Evolutionary conservation across 2,888 invertebrate species (phyloP).

Genomic region (Eupeodes luniger): DNA sequence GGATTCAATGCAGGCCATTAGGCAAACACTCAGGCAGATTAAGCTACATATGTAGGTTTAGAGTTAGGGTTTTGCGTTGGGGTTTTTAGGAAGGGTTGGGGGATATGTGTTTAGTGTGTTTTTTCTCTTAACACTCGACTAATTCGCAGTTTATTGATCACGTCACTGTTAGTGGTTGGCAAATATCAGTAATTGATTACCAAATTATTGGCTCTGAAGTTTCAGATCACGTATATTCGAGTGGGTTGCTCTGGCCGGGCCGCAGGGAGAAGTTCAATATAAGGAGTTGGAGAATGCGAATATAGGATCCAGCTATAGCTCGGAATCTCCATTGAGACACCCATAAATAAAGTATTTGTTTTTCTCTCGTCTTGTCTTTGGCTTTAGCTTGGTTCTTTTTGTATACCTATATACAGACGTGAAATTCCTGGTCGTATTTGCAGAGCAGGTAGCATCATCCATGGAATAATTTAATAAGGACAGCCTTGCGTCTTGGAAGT

Average conservation of each 20-base stretch:
- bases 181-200: slow-evolving; percentile 76
- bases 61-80: too few species aligned
- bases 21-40: slow-evolving; percentile 23
- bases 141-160: slow-evolving; percentile 76
- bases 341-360: slow-evolving; percentile 76
- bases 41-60: neutral
- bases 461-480: slow-evolving; percentile 76
- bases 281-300: slow-evolving; percentile 15
- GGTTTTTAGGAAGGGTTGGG: neutral
- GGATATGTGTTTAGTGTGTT: slow-evolving; percentile 33
- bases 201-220: slow-evolving; percentile 75
- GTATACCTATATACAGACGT: slow-evolving; percentile 21
- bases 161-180: slow-evolving; percentile 75
- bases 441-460: slow-evolving; percentile 74
- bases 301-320: slow-evolving; percentile 2
- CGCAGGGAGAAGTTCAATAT: slow-evolving; percentile 23
- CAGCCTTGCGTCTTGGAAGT: slow-evolving; percentile 70
- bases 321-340: slow-evolving; percentile 70
- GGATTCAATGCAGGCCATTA: slow-evolving; percentile 54
- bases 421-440: slow-evolving; percentile 61
- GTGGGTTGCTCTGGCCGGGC: neutral
- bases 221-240: slow-evolving; percentile 72
- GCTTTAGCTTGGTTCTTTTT: slow-evolving; percentile 38
- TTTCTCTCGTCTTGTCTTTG: slow-evolving; percentile 65
- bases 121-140: slow-evolving; percentile 60